Percentiles rank a stretch among this genome's conserved stretches.
phyloP scores from a whole-genome alignment of 1,140 invertebrate species.

The Periplaneta americana region DNA sequence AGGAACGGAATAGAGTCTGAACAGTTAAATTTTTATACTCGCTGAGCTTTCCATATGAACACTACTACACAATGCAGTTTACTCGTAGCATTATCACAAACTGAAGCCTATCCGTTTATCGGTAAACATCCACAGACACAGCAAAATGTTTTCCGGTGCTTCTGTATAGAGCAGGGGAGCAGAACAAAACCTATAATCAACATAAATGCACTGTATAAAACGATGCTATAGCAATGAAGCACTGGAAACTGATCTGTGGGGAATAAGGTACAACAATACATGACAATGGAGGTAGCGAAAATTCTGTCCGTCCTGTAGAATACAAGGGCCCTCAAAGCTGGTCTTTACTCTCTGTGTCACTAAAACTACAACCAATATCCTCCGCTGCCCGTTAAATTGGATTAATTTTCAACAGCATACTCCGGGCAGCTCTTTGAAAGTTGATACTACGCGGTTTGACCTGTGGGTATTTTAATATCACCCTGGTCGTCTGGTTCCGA shows the following conservation, averaged over 20 bases:
- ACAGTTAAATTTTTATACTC: too few species aligned
- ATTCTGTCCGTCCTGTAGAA: too few species aligned
- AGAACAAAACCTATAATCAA: background rate
- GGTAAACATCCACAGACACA: background rate
- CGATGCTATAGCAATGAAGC: background rate
- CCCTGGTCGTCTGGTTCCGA: background rate
- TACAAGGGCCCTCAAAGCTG: background rate
- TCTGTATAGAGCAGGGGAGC: background rate
- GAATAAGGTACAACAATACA: background rate
- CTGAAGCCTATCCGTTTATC: background rate
- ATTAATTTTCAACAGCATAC: background rate
- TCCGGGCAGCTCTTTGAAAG: background rate
- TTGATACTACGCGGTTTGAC: background rate
- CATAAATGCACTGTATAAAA: background rate
- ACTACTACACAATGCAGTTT: too few species aligned
- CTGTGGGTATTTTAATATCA: background rate
- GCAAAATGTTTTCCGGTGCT: background rate
- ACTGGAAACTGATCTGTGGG: background rate
- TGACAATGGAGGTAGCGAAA: background rate
- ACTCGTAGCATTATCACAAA: background rate
- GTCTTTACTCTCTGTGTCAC: background rate
- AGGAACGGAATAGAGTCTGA: too few species aligned
- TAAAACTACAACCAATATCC: background rate
- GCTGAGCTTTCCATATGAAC: too few species aligned
- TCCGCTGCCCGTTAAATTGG: background rate